These are phyloP conservation scores for Sebastes minor DNA, from an alignment of 2,797 vertebrate genomes.

Conservation along the genomic window DNA sequence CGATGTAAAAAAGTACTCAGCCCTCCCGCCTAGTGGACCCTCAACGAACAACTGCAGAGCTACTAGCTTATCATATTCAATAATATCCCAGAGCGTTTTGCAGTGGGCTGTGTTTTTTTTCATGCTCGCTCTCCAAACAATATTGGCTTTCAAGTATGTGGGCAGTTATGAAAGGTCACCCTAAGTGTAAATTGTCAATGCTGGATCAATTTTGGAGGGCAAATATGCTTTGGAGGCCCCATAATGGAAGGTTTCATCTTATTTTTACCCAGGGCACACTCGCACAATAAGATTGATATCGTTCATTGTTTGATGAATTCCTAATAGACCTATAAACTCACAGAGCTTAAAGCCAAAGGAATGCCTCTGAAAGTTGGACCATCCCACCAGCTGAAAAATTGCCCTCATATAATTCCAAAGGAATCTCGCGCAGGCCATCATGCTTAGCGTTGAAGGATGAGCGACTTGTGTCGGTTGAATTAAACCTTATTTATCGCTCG, in stretches of 20 bases:
- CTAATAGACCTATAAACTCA: slow-evolving; percentile 85
- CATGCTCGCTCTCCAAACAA: slow-evolving; percentile 66
- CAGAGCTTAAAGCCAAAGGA: slow-evolving; percentile 75
- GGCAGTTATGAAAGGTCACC: slow-evolving; percentile 82
- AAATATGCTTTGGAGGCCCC: slow-evolving; percentile 81
- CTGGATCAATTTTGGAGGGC: slow-evolving; percentile 78
- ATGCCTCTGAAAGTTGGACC: slow-evolving; percentile 72
- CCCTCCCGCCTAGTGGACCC: slow-evolving; percentile 41
- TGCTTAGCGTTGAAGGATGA: slow-evolving; percentile 77
- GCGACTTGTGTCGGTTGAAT: slow-evolving; percentile 74
- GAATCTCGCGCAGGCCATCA: slow-evolving; percentile 74
- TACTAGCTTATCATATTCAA: slow-evolving; percentile 63
- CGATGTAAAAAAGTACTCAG: slow-evolving; percentile 49
- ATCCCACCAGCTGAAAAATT: slow-evolving; percentile 78
- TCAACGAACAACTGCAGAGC: slow-evolving; percentile 46
- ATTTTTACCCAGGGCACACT: slow-evolving; percentile 81
- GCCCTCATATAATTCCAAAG: slow-evolving; percentile 81
- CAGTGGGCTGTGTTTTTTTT: slow-evolving; percentile 55
- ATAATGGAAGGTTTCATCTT: slow-evolving; percentile 84
- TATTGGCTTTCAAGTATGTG: slow-evolving; percentile 78
- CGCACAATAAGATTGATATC: slow-evolving; percentile 78
- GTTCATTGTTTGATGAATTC: slow-evolving; percentile 82
- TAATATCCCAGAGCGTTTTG: slow-evolving; percentile 63
- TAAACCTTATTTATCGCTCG: slow-evolving; percentile 79
- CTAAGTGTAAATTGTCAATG: slow-evolving; percentile 85